Base-by-base conservation (phyloP, 1,140 invertebrate genomes). In the Microplitis demolitor region DNA sequence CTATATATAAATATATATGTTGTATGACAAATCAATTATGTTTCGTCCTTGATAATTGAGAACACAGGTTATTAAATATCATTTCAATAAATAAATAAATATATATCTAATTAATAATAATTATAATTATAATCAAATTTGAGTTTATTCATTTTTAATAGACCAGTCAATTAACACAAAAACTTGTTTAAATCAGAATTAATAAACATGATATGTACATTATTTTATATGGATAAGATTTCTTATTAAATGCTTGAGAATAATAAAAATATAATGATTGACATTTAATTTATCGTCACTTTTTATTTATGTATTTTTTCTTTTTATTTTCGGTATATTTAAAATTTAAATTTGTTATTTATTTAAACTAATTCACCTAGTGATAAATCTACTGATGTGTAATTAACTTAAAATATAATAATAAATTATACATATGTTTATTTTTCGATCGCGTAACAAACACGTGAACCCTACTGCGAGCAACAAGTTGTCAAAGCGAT, bases 191-290 rank as follows among this genome's bases (percentile, higher is more conserved):
- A 45, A 45, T 45, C 39, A 45, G 6, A 45, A 24, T 16, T 56
- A 16, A 62, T 62, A 34, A 62, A 62, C 34, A 62, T 62, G 39
- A 62, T 13, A 62, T 62, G 11, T 62, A 13, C 31, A 62, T 31
- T n/a, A 9, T 31, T 60, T 60, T 31, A 31, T 60, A 60, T 60
- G 56, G 4, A 60, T 62, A 62, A 37, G 34, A 13, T 56, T 62
- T 62, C 60, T 37, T 37, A 39, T 62, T 37, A 35, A 39, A 62
- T 35, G 13, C 60, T 62, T 6, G 34, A 62, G 60, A 39, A 3
- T 60, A 6, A 62, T 11, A 9, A n/a, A 62, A 62, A 62, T 34
- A 62, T 33, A 31, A 60, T 62, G 60, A 62, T 62, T n/a, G 60
- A 62, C 60, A 62, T 62, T 13, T 34, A 62, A 62, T 62, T 62